These are phyloP conservation scores for Hydroisotoma schaefferi DNA, from an alignment of 2,888 invertebrate species.

Conservation along the genomic window DNA sequence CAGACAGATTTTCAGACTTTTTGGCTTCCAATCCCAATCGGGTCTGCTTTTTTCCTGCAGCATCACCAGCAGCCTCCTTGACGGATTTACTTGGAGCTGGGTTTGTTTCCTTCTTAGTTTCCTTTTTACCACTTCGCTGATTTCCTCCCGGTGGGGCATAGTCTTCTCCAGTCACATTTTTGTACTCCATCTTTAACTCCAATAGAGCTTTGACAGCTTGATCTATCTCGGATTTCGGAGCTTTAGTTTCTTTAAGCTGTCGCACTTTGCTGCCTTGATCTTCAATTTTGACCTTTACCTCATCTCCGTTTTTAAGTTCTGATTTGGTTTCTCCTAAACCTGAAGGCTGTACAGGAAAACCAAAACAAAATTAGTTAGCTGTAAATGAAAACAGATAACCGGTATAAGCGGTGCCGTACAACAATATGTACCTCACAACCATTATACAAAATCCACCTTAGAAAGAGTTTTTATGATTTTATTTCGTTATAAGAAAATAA, in stretches of 20 bases:
- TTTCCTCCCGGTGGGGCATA: slow-evolving; percentile 26
- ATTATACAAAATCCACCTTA: slow-evolving; percentile 1
- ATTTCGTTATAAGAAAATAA: not conserved
- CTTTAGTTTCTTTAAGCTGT: slow-evolving; percentile 66
- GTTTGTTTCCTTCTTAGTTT: slow-evolving; percentile 39
- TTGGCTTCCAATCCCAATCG: slow-evolving; percentile 87
- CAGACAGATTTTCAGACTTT: slow-evolving; percentile 87
- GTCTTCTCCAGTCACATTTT: slow-evolving; percentile 51
- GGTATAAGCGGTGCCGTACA: no score
- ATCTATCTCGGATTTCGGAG: slow-evolving; percentile 59
- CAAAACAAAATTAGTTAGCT: no score
- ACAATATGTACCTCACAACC: not conserved
- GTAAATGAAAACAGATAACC: no score
- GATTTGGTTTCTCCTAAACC: not conserved
- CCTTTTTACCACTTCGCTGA: slow-evolving; percentile 17
- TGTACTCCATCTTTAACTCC: slow-evolving; percentile 71
- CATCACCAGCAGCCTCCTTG: slow-evolving; percentile 51
- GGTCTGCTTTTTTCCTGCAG: slow-evolving; percentile 67
- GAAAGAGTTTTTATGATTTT: not conserved
- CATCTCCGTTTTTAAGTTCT: slow-evolving; percentile 8
- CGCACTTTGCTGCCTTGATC: slow-evolving; percentile 66
- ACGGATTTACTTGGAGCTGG: slow-evolving; percentile 49
- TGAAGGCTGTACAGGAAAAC: no score
- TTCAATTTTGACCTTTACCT: slow-evolving; percentile 30
- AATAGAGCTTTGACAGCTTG: slow-evolving; percentile 63